Percentiles rank a stretch among this genome's conserved stretches.
phyloP scores from a whole-genome alignment of 2,888 invertebrate genomes.

The Eumerus sabulonum region DNA sequence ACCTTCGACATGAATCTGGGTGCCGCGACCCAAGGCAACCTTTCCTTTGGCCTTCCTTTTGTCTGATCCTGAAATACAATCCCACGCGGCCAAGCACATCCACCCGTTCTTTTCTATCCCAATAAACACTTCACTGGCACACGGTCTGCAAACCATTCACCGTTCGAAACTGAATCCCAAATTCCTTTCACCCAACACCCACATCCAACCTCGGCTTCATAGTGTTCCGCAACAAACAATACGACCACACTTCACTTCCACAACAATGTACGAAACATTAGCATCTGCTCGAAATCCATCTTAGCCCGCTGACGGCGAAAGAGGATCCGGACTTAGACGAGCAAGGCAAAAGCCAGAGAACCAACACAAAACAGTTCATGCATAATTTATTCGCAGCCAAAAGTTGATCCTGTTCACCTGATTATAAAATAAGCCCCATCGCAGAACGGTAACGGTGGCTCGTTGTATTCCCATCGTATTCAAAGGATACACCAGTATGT shows the following conservation, averaged over 20 bases:
- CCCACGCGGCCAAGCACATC: too few relatives aligned
- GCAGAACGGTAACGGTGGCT: slow-evolving; percentile 15
- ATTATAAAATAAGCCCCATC: slow-evolving; percentile 63
- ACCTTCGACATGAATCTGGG: too few relatives aligned
- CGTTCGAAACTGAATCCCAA: too few relatives aligned
- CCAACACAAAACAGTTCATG: slow-evolving; percentile 59
- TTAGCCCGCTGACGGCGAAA: slow-evolving; percentile 4
- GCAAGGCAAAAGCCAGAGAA: slow-evolving; percentile 41
- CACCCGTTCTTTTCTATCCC: too few relatives aligned
- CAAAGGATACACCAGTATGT: slow-evolving; percentile 26
- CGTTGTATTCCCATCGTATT: slow-evolving; percentile 44
- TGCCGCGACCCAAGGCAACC: too few relatives aligned
- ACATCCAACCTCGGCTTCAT: slow-evolving; percentile 9
- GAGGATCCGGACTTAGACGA: slow-evolving; percentile 33
- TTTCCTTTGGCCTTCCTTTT: too few relatives aligned
- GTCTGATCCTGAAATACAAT: too few relatives aligned
- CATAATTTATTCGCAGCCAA: slow-evolving; percentile 67
- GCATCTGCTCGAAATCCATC: slow-evolving; percentile 58
- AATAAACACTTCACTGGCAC: too few relatives aligned
- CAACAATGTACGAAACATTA: slow-evolving; percentile 49
- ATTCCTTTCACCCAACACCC: slow-evolving; percentile 3
- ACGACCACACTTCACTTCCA: slow-evolving; percentile 12
- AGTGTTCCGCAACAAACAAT: slow-evolving; percentile 5
- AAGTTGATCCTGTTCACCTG: slow-evolving; percentile 68
- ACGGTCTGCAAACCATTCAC: too few relatives aligned